Evolutionary conservation across 2,888 invertebrate species (phyloP).

Genomic region (Boloria euphrosyne): DNA sequence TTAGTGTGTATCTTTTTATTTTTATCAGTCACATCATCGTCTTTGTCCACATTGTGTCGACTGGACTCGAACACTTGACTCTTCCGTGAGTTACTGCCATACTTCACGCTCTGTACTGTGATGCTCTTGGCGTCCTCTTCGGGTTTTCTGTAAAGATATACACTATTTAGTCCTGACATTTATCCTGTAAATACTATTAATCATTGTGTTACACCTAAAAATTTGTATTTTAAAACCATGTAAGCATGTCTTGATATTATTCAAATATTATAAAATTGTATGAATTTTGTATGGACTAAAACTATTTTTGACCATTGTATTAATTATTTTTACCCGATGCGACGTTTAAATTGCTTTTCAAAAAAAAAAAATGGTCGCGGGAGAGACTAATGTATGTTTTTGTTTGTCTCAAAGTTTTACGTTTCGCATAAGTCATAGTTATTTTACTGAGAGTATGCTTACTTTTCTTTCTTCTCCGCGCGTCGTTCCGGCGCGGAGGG

Average conservation of each 20-base stretch:
- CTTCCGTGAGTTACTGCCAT: constrained; percentile 78
- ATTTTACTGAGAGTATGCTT: constrained; percentile 43
- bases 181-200: neutral
- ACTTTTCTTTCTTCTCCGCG: constrained; percentile 71
- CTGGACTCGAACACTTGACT: constrained; percentile 88
- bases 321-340: too few species aligned
- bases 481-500: constrained; percentile 51
- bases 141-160: constrained; percentile 74
- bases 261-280: too few species aligned
- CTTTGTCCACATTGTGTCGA: constrained; percentile 87
- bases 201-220: too few species aligned
- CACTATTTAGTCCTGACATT: constrained; percentile 34
- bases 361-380: too few species aligned
- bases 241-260: too few species aligned
- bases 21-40: constrained; percentile 88
- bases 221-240: too few species aligned
- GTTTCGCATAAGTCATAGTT: too few species aligned
- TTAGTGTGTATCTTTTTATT: constrained; percentile 71
- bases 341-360: too few species aligned
- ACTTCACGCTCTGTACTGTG: constrained; percentile 74
- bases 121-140: constrained; percentile 78
- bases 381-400: too few species aligned
- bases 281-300: too few species aligned
- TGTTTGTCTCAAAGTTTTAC: too few species aligned
- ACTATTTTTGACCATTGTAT: too few species aligned